Evolutionary conservation across 2,888 invertebrate genomes (phyloP).

Genomic region (Hydrotaea diabolus): DNA sequence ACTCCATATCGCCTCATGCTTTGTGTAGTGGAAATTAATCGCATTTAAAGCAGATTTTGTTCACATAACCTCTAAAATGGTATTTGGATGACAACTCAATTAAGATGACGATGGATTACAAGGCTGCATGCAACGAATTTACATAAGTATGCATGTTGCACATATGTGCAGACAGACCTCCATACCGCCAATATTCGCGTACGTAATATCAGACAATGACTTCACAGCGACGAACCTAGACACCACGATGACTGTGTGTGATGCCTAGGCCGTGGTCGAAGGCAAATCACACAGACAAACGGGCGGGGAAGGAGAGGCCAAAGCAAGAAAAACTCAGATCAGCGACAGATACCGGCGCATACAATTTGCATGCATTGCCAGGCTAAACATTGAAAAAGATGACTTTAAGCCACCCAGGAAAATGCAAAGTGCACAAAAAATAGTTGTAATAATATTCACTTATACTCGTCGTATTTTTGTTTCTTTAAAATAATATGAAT

Average conservation of each 20-base stretch:
- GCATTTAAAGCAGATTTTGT: conserved; percentile 2
- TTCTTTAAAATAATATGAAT: conserved; percentile 38
- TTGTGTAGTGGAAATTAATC: conserved; percentile 15
- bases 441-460: conserved; percentile 64
- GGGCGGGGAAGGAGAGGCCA: too few species aligned
- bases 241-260: neutral
- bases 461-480: conserved; percentile 61
- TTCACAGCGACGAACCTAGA: neutral
- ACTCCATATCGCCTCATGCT: neutral
- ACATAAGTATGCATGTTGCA: conserved; percentile 52
- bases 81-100: conserved; percentile 68
- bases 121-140: conserved; percentile 66
- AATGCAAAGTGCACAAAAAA: conserved; percentile 18
- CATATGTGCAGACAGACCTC: neutral
- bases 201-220: conserved; percentile 3
- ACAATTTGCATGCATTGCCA: conserved; percentile 56
- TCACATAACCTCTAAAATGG: conserved; percentile 63
- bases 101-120: conserved; percentile 65
- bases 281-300: conserved; percentile 6
- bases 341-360: conserved; percentile 7
- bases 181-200: too few species aligned
- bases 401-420: conserved; percentile 28
- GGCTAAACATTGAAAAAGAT: conserved; percentile 40
- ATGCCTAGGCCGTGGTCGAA: conserved; percentile 46
- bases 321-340: neutral